A percentile compares a stretch with the other conserved stretches of the same genome.
Evolutionary conservation across 2,888 invertebrate species (phyloP).

Genomic region (Drosophila maculinotata): DNA sequence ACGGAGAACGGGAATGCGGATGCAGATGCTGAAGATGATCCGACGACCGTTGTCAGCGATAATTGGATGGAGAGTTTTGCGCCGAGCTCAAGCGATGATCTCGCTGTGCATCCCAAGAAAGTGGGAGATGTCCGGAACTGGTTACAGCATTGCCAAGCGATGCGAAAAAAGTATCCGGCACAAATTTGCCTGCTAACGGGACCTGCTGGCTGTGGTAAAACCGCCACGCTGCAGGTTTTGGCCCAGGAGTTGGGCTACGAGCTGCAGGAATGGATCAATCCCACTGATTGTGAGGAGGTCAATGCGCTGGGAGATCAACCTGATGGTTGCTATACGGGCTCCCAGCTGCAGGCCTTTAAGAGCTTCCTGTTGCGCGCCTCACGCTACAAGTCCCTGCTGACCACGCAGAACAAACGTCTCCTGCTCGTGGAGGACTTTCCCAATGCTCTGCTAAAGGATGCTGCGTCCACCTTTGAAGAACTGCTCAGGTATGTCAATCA

Average conservation of each 20-base stretch:
- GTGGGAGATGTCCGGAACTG: constrained; percentile 90
- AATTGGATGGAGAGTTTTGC: constrained; percentile 88
- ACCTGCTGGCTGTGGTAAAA: constrained; percentile 94
- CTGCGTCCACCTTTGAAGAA: constrained; percentile 88
- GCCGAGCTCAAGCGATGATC: constrained; percentile 87
- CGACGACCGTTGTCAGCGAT: constrained; percentile 15
- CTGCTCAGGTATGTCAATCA: constrained; percentile 88
- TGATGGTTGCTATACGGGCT: constrained; percentile 81
- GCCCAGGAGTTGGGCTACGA: constrained; percentile 87
- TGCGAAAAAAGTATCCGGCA: constrained; percentile 72
- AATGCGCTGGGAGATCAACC: constrained; percentile 73
- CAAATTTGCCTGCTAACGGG: constrained; percentile 91
- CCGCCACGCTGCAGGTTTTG: constrained; percentile 89
- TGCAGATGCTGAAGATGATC: not conserved
- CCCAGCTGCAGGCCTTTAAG: constrained; percentile 89
- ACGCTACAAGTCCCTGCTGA: constrained; percentile 87
- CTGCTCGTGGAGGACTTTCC: constrained; percentile 93
- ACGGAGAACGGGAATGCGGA: constrained; percentile 28
- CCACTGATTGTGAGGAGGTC: constrained; percentile 89
- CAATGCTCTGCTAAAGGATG: constrained; percentile 89
- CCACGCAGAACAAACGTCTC: constrained; percentile 86
- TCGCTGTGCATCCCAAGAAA: constrained; percentile 91
- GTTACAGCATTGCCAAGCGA: constrained; percentile 85
- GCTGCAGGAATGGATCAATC: constrained; percentile 92
- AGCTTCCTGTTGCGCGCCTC: constrained; percentile 92